phyloP scores from a whole-genome alignment of 92 coral and sea anemone genomes.

The Hydrozoanthus gracilis region DNA sequence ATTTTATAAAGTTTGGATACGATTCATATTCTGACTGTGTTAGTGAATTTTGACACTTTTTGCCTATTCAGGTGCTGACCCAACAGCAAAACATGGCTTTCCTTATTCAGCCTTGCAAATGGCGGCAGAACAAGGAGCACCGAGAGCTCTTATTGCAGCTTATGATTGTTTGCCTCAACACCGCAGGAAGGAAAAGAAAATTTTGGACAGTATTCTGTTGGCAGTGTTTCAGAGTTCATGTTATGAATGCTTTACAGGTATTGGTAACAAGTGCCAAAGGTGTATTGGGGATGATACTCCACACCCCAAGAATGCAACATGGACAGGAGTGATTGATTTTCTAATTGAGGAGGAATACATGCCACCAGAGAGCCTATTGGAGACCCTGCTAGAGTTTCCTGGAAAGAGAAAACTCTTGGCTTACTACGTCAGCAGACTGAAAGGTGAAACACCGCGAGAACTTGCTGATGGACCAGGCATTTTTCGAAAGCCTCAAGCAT shows the following conservation, averaged over 20 bases:
- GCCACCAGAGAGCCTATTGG: conserved; percentile 63
- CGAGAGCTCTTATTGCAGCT: conserved; percentile 67
- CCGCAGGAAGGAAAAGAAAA: conserved; percentile 54
- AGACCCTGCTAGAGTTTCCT: conserved; percentile 52
- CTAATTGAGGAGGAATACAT: conserved; percentile 60
- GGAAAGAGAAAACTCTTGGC: conserved; percentile 58
- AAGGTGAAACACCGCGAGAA: conserved; percentile 46
- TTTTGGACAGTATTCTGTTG: conserved; percentile 66
- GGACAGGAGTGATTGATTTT: conserved; percentile 71
- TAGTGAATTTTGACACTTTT: not conserved
- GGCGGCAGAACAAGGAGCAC: conserved; percentile 83
- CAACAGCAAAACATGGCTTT: conserved; percentile 63
- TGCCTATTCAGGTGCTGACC: conserved; percentile 70
- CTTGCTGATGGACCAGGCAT: conserved; percentile 52
- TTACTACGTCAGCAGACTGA: conserved; percentile 50
- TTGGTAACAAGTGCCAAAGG: conserved; percentile 72
- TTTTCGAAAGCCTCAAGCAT: conserved; percentile 39
- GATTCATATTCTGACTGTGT: not conserved
- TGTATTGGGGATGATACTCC: conserved; percentile 60
- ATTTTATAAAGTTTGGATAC: no score
- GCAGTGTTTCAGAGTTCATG: conserved; percentile 75
- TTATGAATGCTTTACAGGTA: conserved; percentile 77
- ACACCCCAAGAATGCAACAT: conserved; percentile 73
- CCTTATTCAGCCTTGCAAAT: conserved; percentile 76
- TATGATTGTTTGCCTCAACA: conserved; percentile 64